Conservation (phyloP, 2,797 vertebrate genomes). For the Hafferia zeledoni region DNA sequence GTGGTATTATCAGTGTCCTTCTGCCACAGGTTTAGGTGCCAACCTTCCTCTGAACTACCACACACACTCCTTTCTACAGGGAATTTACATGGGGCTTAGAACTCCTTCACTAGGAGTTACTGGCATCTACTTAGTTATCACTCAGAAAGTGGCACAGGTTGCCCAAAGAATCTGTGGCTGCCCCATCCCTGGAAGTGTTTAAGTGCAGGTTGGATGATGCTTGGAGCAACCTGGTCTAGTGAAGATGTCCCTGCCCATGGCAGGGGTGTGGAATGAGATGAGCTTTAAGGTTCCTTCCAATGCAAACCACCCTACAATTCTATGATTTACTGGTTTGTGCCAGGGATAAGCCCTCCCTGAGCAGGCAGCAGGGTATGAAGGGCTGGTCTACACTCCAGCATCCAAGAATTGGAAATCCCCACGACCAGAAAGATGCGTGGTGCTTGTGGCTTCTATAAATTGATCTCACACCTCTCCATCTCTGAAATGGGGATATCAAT, state of each 20-base stretch:
- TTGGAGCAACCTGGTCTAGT: neutral
- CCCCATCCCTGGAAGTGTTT: neutral
- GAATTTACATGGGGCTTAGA: neutral
- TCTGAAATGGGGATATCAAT: neutral
- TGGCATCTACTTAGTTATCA: neutral
- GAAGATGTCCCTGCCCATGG: neutral
- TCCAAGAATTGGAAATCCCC: neutral
- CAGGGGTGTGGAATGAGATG: neutral
- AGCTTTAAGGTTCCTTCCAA: neutral
- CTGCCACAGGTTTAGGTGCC: neutral
- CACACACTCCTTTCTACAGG: neutral
- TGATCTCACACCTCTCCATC: neutral
- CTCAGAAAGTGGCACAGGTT: neutral
- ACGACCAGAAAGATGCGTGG: neutral
- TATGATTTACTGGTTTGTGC: neutral
- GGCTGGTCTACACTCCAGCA: neutral
- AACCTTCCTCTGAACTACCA: neutral
- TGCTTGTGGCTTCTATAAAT: neutral
- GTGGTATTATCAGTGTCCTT: neutral
- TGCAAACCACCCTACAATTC: neutral
- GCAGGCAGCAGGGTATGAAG: neutral
- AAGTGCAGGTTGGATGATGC: fast-evolving
- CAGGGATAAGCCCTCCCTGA: neutral
- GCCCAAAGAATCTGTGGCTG: neutral
- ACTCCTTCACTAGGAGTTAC: neutral